Percentiles rank a stretch among this genome's conserved stretches.
phyloP scores from a whole-genome alignment of 2,888 invertebrate genomes.

The Dexiosoma caninum region DNA sequence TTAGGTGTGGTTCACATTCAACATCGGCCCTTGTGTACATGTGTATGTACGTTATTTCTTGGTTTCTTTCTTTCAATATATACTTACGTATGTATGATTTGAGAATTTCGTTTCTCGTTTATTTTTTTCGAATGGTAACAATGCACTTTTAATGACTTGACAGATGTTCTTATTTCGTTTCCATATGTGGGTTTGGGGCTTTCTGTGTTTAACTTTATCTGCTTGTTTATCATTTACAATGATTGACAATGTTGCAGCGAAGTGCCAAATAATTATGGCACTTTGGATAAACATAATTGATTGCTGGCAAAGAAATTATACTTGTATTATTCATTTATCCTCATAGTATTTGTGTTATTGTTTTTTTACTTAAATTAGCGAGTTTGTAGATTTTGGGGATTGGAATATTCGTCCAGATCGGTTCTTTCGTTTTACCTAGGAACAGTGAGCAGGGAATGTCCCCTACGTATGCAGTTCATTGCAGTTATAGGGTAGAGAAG shows the following conservation, averaged over 20 bases:
- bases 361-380: no score
- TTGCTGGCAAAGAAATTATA: no score
- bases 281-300: conserved; percentile 15
- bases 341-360: no score
- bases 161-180: conserved; percentile 24
- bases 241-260: conserved; percentile 25
- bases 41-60: conserved; percentile 22
- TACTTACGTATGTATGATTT: background rate
- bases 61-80: conserved; percentile 43
- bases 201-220: background rate
- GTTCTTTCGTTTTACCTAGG: no score
- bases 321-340: no score
- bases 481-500: no score
- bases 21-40: no score
- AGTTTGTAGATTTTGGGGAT: no score
- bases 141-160: conserved; percentile 32
- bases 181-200: conserved; percentile 13
- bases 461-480: no score
- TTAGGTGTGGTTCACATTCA: no score
- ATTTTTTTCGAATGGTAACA: background rate
- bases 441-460: no score
- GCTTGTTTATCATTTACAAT: conserved; percentile 5
- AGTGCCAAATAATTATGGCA: conserved; percentile 8
- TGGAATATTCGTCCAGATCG: no score
- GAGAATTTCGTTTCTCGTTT: background rate